Evolutionary conservation across 2,113 vertebrate species (phyloP), one percentile per base, ranked within the genome.

Genomic region (Prunella fulvescens): DNA sequence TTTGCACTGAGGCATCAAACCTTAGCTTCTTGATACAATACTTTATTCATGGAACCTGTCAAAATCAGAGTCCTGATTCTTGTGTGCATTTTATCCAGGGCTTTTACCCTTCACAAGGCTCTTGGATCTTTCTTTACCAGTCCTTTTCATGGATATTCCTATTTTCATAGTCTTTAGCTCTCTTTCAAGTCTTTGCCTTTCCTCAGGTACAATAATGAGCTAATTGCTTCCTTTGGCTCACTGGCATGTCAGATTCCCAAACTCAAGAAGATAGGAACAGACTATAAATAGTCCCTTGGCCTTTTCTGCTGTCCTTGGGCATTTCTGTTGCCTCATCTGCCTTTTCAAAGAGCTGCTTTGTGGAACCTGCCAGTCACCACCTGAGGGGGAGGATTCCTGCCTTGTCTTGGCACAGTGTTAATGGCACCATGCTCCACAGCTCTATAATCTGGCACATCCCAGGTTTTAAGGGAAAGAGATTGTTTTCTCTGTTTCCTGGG

Each of bases 361-460:
- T 79, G 66, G 82, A 76, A 65, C 61, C 33, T 91, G 56, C 81
- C 48, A 33, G 10, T 64, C 65, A 12, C 29, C 51, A 60, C 79
- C 88, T 31, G 67, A 74, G 53, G 90, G 82, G 45, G 6, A 92
- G 24, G n/a, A 88, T 90, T 92, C 25, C 73, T 92, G 74, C 77
- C 89, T 67, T 8, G 16, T 48, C 61, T 94, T 94, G 85, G 88
- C 42, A 37, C 31, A 37, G 56, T 23, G 51, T 78, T 78, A 33
- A 44, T 88, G 82, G 71, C 67, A 37, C 12, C 0, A 1, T 54
- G 77, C 67, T 44, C 50, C 70, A 5, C 12, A 69, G 28, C 7
- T 11, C 48, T 78, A 6, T 67, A 54, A 60, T 44, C 77, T 71
- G 70, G 19, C 57, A 71, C 17, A 67, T 67, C 48, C 37, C 25